Evolutionary conservation across 2,888 invertebrate species (phyloP).

Genomic region (Chalcis sispes): DNA sequence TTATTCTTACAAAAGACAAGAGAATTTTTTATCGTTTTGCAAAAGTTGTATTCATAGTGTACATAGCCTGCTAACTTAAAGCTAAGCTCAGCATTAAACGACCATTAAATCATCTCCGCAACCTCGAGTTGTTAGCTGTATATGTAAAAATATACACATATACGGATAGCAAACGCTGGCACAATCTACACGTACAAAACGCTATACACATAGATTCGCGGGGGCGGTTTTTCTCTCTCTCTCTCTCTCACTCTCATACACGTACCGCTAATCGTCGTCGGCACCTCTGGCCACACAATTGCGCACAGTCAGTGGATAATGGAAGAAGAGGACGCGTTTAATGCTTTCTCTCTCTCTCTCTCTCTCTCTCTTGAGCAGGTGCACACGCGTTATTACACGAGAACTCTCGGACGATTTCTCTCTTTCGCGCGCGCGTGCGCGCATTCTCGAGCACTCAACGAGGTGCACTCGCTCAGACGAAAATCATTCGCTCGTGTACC

Average conservation of each 20-base stretch:
- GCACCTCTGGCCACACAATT: conserved; percentile 19
- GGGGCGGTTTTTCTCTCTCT: neutral
- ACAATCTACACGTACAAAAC: neutral
- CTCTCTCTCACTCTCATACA: neutral
- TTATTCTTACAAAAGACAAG: no score
- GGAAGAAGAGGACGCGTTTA: no score
- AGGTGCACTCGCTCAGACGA: conserved; percentile 59
- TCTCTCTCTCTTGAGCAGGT: conserved; percentile 11
- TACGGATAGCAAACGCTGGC: conserved; percentile 7
- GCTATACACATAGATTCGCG: neutral
- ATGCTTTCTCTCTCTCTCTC: conserved; percentile 17
- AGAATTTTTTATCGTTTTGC: no score
- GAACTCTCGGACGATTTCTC: neutral
- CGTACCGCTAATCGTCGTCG: no score
- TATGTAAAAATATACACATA: no score
- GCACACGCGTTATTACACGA: conserved; percentile 45
- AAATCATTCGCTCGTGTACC: conserved; percentile 61
- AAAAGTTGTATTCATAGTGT: no score
- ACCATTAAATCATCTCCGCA: neutral
- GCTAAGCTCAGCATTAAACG: conserved; percentile 9
- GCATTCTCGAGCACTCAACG: conserved; percentile 58
- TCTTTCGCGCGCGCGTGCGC: neutral
- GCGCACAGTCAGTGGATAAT: conserved; percentile 11
- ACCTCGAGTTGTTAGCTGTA: no score
- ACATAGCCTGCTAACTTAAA: no score